Evolutionary conservation across 2,797 vertebrate genomes (phyloP).

Genomic region (Carduelis carduelis): DNA sequence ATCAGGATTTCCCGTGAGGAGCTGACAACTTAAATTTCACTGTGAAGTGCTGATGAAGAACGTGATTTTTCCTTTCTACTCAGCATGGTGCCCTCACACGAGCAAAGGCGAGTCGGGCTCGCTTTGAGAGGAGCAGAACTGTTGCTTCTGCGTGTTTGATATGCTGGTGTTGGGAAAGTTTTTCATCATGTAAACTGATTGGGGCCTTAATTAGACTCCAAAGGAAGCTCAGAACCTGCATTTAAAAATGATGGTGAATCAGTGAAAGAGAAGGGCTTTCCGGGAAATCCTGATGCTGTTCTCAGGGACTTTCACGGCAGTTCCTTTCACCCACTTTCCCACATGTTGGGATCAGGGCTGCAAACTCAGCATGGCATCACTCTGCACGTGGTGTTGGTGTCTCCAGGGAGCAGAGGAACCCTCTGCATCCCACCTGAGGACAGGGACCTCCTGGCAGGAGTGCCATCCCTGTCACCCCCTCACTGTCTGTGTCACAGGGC

Average conservation of each 20-base stretch:
- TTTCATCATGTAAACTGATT: slow-evolving; percentile 38
- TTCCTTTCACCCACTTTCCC: background rate
- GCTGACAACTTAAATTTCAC: slow-evolving; percentile 31
- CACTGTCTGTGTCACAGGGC: fast-evolving
- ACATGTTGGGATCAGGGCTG: background rate
- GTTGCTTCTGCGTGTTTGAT: background rate
- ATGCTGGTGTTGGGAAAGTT: background rate
- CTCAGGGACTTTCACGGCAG: background rate
- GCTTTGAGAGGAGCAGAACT: slow-evolving; percentile 23
- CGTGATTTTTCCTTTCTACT: slow-evolving; percentile 25
- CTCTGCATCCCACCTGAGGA: fast-evolving
- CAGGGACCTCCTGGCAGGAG: fast-evolving
- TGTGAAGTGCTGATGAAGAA: slow-evolving; percentile 48
- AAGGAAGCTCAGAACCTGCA: background rate
- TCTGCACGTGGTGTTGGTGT: fast-evolving
- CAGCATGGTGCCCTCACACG: slow-evolving; percentile 3
- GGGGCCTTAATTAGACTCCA: slow-evolving; percentile 35
- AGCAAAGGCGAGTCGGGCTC: background rate
- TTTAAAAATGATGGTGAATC: background rate
- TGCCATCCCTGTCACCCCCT: background rate
- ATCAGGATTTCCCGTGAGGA: background rate
- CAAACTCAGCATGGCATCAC: fast-evolving
- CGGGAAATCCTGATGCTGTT: background rate
- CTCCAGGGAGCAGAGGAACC: background rate
- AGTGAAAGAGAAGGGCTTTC: background rate